Percentiles rank a stretch among this genome's conserved stretches.
Evolutionary conservation across 2,888 invertebrate genomes (phyloP).

Genomic region (Agonopterix arenella): DNA sequence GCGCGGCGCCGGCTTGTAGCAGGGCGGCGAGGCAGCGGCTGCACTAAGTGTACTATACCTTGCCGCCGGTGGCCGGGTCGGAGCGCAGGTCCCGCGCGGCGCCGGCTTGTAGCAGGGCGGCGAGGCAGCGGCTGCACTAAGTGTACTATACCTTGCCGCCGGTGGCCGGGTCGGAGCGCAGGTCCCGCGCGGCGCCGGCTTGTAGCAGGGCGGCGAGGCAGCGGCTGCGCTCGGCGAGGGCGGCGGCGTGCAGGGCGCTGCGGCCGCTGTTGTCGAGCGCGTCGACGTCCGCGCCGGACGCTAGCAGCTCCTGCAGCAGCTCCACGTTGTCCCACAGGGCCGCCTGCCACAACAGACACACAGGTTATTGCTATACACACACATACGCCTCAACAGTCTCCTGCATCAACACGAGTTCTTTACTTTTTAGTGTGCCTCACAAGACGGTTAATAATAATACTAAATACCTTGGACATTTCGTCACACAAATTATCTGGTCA

Average conservation of each 20-base stretch:
- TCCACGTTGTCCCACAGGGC: slow-evolving; percentile 94
- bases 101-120: too few relatives aligned
- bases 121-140: too few relatives aligned
- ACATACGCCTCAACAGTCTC: too few relatives aligned
- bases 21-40: too few relatives aligned
- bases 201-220: slow-evolving; percentile 84
- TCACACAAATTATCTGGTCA: too few relatives aligned
- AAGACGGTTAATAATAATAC: too few relatives aligned
- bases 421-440: too few relatives aligned
- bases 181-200: slow-evolving; percentile 84
- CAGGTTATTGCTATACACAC: not conserved
- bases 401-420: too few relatives aligned
- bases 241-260: slow-evolving; percentile 89
- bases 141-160: slow-evolving; percentile 78
- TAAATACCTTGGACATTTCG: too few relatives aligned
- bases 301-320: slow-evolving; percentile 86
- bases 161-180: slow-evolving; percentile 80
- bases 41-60: slow-evolving; percentile 71
- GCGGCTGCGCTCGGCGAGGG: slow-evolving; percentile 84
- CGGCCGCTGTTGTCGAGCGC: slow-evolving; percentile 85
- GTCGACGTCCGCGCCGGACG: slow-evolving; percentile 81
- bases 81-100: too few relatives aligned
- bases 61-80: slow-evolving; percentile 81
- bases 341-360: slow-evolving; percentile 65
- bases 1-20: too few relatives aligned